Percentiles rank a stretch among this genome's conserved stretches.
Conservation (phyloP, 2,888 invertebrate genomes). For the Monochamus alternatus region DNA sequence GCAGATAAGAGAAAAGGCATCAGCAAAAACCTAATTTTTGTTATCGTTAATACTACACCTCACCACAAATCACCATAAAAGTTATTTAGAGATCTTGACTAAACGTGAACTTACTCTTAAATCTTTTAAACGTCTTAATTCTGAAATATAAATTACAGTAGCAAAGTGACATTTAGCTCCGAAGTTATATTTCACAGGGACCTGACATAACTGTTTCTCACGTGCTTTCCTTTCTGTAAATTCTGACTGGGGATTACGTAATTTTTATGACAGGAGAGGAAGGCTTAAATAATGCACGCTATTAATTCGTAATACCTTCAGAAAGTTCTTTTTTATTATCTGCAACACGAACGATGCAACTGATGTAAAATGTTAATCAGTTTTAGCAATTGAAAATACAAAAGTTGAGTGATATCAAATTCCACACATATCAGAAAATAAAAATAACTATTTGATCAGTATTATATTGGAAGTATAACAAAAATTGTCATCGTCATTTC, state of each 20-base stretch:
- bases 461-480: too few species aligned
- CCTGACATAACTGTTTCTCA: slow-evolving; percentile 41
- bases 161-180: slow-evolving; percentile 40
- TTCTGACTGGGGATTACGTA: slow-evolving; percentile 28
- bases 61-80: slow-evolving; percentile 3
- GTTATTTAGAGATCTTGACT: slow-evolving; percentile 33
- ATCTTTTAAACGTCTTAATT: slow-evolving; percentile 43
- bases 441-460: too few species aligned
- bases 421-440: too few species aligned
- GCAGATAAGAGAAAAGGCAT: neutral
- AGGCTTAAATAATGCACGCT: slow-evolving; percentile 9
- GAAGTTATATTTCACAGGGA: slow-evolving; percentile 40
- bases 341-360: too few species aligned
- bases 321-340: neutral
- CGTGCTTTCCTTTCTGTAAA: slow-evolving; percentile 36
- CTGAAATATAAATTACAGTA: slow-evolving; percentile 39
- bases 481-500: too few species aligned
- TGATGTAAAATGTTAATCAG: too few species aligned
- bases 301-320: neutral
- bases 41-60: slow-evolving; percentile 14
- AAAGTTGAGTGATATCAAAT: too few species aligned
- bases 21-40: slow-evolving; percentile 14
- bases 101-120: slow-evolving; percentile 38
- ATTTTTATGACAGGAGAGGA: slow-evolving; percentile 16
- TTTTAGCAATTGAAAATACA: too few species aligned